Evolutionary conservation across 2,797 vertebrate species (phyloP), one percentile per base, ranked within the genome.

Genomic region (Enteromius treurensis): DNA sequence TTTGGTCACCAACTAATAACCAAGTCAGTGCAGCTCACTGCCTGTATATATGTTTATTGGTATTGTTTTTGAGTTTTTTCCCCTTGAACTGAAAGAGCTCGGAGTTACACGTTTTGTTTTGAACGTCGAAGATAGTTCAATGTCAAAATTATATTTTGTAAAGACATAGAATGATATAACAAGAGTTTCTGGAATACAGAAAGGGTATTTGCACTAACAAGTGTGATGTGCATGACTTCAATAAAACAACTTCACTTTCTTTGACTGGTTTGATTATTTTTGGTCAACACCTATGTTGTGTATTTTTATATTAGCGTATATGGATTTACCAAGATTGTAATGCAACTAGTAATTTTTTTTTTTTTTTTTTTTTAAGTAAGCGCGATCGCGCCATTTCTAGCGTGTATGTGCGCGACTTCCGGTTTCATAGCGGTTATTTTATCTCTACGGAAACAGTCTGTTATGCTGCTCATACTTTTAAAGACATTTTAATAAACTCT

Each of bases 131-230:
- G 95, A 96, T 94, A 95, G 95, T 95, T 95, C 94, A 95, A 95
- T 96, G 95, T 96, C 95, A 94, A 94, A 96, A 96, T 96, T 96
- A 94, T 97, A 96, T 96, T 96, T 96, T 96, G 95, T 96, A 96
- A 96, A 95, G 92, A 95, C 94, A 95, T 23, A 94, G 94, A 93
- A 92, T 91, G 87, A 95, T 84, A 93, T 93, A 94, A 93, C 94
- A 95, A 40, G 94, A 95, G 93, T 95, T 95, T 96, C 95, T 95
- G 94, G 93, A 95, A 94, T 94, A 96, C 94, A 95, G 94, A 96
- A 79, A 94, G 95, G 95, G 92, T 95, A 95, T 96, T 95, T 97
- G 96, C 96, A 96, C 95, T 96, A 96, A 96, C 95, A 95, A 93
- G 95, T 91, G 90, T 96, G 96, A 96, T 96, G 95, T 96, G 96